phyloP scores from a whole-genome alignment of 2,113 vertebrate species.

The Mixornis gularis region DNA sequence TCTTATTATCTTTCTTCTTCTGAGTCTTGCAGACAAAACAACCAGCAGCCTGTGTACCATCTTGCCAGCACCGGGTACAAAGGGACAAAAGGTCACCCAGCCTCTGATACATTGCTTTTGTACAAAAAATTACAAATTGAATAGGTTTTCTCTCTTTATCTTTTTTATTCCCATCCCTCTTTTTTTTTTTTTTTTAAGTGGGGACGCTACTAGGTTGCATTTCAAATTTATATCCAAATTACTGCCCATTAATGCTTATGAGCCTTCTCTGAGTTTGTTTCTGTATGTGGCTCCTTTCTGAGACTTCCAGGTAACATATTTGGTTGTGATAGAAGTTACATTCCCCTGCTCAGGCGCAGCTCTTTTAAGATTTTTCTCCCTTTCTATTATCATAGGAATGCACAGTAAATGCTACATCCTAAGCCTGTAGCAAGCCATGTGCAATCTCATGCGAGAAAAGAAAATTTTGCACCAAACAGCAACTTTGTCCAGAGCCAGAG shows the following conservation, averaged over 20 bases:
- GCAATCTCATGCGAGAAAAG: background rate
- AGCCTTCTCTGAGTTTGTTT: background rate
- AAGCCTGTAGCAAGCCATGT: background rate
- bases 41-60: background rate
- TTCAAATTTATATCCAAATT: background rate
- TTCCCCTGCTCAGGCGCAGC: background rate
- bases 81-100: background rate
- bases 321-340: background rate
- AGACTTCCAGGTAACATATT: background rate
- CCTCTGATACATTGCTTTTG: background rate
- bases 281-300: background rate
- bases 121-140: background rate
- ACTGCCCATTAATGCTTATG: accelerated
- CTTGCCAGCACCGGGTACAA: accelerated
- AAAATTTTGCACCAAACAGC: background rate
- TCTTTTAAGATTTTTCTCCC: background rate
- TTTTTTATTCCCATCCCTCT: accelerated
- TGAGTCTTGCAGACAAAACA: background rate
- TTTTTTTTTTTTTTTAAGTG: background rate
- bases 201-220: background rate
- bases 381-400: background rate
- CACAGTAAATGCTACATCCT: background rate
- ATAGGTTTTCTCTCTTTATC: too few relatives aligned
- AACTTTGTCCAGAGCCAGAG: accelerated
- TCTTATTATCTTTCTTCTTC: background rate